Evolutionary conservation across 2,113 vertebrate species (phyloP), one percentile per base, ranked within the genome.

Genomic region (Proterorhinus semilunaris): DNA sequence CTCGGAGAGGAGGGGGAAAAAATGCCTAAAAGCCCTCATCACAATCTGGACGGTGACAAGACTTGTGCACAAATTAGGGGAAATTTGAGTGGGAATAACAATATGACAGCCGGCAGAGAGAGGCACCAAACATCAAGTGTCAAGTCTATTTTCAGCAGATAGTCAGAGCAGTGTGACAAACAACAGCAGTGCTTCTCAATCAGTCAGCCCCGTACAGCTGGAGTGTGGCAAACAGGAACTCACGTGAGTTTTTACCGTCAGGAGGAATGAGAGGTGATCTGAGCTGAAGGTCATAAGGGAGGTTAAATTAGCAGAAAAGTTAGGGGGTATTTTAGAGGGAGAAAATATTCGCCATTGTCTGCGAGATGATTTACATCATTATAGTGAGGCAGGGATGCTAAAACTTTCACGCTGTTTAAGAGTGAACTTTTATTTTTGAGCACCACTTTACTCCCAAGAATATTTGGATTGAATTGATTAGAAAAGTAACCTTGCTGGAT

Each of bases 81-180:
- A 88, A 80, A 88, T 89, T 87, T 88, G 85, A 89, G 86, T 79
- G 81, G 86, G 87, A 89, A 90, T 89, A 89, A 91, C 85, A 87
- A 90, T 88, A 74, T 85, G 89, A 88, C 89, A 90, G 89, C 49
- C 64, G 27, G 82, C 77, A 73, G 85, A 63, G 85, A 63, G 82
- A 87, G 81, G 83, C 86, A 79, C 83, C 82, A 84, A 91, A 88
- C 87, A 88, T 86, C 86, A 87, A 78, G 76, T 83, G 88, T 89
- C 85, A 88, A 73, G 69, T 89, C 88, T 89, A 90, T 90, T 91
- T 87, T 80, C 85, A 89, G 87, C 83, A 55, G 49, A 72, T 81
- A 87, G 80, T 89, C 79, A 75, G 79, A 87, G 79, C 82, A 50
- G 76, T 75, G 87, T 86, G 86, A 88, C 88, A 90, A 90, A 90